These are phyloP conservation scores for Leptobrachium leishanense DNA, from an alignment of 2,113 vertebrate genomes.

Conservation along the genomic window DNA sequence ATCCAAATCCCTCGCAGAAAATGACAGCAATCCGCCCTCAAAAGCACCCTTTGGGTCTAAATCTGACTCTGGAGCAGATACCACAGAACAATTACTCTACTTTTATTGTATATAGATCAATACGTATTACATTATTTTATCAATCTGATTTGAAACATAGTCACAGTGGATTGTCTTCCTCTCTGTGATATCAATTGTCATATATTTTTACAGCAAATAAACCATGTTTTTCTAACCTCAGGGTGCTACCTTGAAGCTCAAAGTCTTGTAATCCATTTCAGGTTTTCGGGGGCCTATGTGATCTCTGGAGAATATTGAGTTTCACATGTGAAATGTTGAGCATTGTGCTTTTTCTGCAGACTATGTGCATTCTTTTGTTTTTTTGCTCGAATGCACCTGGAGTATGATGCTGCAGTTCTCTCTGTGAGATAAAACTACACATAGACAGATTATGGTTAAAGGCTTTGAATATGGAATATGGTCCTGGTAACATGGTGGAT, in stretches of 20 bases:
- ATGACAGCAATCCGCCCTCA: conserved; percentile 32
- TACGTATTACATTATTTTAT: conserved; percentile 39
- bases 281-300: conserved; percentile 8
- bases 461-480: conserved; percentile 2
- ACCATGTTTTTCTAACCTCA: conserved; percentile 13
- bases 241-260: conserved; percentile 25
- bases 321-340: conserved; percentile 12
- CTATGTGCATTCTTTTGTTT: conserved; percentile 22
- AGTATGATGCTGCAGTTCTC: conserved; percentile 3
- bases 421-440: conserved; percentile 1
- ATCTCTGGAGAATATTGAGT: conserved; percentile 27
- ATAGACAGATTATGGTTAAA: conserved; percentile 1
- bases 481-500: background rate
- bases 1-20: conserved; percentile 20
- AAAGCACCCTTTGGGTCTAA: conserved; percentile 29
- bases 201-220: conserved; percentile 29
- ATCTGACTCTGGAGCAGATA: conserved; percentile 7
- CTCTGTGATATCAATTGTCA: conserved; percentile 31
- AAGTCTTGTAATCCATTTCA: conserved; percentile 29
- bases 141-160: conserved; percentile 25
- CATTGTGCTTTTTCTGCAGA: conserved; percentile 5
- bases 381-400: background rate
- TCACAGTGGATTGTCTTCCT: conserved; percentile 29
- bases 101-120: conserved; percentile 38
- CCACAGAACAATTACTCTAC: conserved; percentile 26